These are phyloP conservation scores for Paracyclopina nana DNA, from an alignment of 1,140 invertebrate genomes.

Conservation along the genomic window DNA sequence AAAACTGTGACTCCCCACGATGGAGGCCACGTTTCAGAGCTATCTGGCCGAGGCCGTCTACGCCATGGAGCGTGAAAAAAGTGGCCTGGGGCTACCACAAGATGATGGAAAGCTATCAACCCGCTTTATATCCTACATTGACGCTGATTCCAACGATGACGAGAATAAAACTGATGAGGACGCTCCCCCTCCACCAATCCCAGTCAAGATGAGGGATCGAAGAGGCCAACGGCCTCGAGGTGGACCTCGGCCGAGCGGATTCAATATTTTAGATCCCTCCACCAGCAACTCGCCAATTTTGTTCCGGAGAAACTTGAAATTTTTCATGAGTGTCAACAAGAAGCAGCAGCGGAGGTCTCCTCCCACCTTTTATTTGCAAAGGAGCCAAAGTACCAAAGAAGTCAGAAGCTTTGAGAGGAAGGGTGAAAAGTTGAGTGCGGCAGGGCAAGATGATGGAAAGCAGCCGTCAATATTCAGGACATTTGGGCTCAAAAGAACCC, in stretches of 20 bases:
- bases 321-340: not conserved
- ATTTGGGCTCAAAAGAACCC: not conserved
- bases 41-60: not conserved
- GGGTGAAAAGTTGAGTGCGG: not conserved
- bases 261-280: too few relatives aligned
- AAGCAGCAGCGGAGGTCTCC: not conserved
- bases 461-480: conserved; percentile 2
- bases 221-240: not conserved
- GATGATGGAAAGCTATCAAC: not conserved
- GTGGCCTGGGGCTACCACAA: not conserved
- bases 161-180: not conserved
- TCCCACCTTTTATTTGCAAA: not conserved
- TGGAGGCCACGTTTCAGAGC: not conserved
- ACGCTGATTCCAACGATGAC: not conserved
- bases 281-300: too few relatives aligned
- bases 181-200: not conserved
- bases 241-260: too few relatives aligned
- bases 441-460: too few relatives aligned
- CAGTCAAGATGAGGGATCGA: not conserved
- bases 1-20: too few relatives aligned
- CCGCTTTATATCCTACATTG: not conserved
- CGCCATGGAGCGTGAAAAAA: not conserved
- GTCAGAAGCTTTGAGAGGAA: not conserved
- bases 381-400: not conserved
- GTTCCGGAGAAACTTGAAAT: not conserved